These are phyloP conservation scores for Fulica atra DNA, from an alignment of 2,113 vertebrate species.

Conservation along the genomic window DNA sequence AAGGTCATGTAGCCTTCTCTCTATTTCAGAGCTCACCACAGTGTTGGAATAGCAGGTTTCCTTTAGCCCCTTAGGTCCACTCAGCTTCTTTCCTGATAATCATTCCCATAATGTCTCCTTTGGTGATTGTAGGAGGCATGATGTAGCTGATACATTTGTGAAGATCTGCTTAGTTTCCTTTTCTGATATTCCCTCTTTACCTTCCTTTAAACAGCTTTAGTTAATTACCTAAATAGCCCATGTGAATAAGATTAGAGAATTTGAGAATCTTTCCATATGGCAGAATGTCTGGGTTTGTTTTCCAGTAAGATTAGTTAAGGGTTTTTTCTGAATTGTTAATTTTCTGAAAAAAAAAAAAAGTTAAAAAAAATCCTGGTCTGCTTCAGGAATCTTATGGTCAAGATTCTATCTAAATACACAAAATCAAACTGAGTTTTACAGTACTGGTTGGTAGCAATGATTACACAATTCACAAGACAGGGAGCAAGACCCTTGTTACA, in stretches of 20 bases:
- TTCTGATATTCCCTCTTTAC: neutral
- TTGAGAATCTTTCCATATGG: slow-evolving; percentile 30
- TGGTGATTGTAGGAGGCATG: neutral
- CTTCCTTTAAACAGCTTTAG: slow-evolving; percentile 28
- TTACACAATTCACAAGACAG: neutral
- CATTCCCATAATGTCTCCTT: neutral
- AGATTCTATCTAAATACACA: neutral
- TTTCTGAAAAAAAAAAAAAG: neutral
- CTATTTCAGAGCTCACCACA: neutral
- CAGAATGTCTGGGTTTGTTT: slow-evolving; percentile 16
- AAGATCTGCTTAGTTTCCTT: slow-evolving; percentile 17
- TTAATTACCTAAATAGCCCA: slow-evolving; percentile 41
- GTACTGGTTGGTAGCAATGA: neutral
- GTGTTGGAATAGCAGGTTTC: neutral
- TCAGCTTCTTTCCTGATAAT: neutral
- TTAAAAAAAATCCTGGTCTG: neutral
- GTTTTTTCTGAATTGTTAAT: neutral
- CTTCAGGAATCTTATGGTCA: neutral
- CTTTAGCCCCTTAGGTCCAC: neutral
- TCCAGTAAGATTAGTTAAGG: neutral
- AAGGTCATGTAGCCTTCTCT: neutral
- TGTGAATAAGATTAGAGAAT: slow-evolving; percentile 46
- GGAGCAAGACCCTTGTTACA: neutral
- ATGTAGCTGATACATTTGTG: neutral
- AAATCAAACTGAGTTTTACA: neutral